These are phyloP conservation scores for Cyclura pinguis DNA, from an alignment of 2,797 vertebrate genomes.

Conservation along the genomic window DNA sequence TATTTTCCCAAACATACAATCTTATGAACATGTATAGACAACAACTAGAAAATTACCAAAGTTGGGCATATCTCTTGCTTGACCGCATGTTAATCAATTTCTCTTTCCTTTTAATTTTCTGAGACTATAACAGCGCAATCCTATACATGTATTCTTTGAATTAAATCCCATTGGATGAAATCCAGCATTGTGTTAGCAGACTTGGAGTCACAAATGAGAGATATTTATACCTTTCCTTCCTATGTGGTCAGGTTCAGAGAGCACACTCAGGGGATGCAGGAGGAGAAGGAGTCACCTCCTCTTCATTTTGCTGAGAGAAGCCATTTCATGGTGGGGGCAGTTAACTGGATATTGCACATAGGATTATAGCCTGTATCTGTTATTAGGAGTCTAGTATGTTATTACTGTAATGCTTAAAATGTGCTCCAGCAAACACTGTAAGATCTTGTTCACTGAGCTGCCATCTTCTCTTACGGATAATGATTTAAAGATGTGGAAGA, in stretches of 20 bases:
- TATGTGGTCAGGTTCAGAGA: not conserved
- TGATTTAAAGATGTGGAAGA: not conserved
- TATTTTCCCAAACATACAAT: not conserved
- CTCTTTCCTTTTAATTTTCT: too few species aligned
- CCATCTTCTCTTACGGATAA: constrained; percentile 22
- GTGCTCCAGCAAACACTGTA: not conserved
- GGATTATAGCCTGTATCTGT: not conserved
- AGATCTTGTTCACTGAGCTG: not conserved
- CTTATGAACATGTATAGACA: not conserved
- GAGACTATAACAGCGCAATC: too few species aligned
- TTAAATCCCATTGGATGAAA: not conserved
- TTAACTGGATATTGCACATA: not conserved
- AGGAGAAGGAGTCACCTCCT: not conserved
- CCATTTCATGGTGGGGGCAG: not conserved
- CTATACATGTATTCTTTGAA: not conserved
- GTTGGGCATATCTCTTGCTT: not conserved
- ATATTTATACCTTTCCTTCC: too few species aligned
- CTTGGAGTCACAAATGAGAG: too few species aligned
- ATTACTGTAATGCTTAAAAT: not conserved
- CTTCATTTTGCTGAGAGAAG: not conserved
- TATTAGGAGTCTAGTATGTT: constrained; percentile 1
- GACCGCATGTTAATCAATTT: too few species aligned
- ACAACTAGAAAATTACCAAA: not conserved
- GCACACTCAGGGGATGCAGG: not conserved
- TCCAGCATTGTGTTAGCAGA: not conserved